Percentiles rank a stretch among this genome's conserved stretches.
phyloP scores from a whole-genome alignment of 2,113 vertebrate genomes.

The Guaruba guarouba region DNA sequence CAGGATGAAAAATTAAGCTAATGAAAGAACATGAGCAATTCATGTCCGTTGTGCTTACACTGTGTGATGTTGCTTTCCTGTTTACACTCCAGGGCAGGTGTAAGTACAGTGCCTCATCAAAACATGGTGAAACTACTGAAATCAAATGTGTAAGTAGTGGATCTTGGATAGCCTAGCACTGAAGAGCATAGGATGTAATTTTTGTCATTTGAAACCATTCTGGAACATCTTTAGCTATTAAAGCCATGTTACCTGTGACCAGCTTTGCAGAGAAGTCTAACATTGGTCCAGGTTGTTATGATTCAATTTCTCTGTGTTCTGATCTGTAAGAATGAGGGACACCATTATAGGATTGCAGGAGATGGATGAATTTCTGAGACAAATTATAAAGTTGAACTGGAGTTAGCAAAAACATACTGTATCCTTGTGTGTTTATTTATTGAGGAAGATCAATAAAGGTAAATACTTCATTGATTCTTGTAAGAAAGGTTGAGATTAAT shows the following conservation, averaged over 20 bases:
- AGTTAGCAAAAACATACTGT: neutral
- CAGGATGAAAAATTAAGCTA: neutral
- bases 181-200: neutral
- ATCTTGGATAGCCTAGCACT: neutral
- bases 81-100: neutral
- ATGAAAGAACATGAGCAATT: neutral
- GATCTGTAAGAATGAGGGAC: neutral
- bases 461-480: neutral
- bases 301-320: neutral
- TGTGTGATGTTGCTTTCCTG: neutral
- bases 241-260: neutral
- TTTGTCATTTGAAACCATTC: neutral
- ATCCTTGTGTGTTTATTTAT: neutral
- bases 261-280: neutral
- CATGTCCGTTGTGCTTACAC: accelerated
- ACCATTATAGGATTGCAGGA: neutral
- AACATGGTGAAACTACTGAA: neutral
- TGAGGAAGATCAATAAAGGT: neutral
- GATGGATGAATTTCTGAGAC: neutral
- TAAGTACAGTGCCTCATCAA: neutral
- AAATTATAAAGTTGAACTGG: neutral
- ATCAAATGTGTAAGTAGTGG: neutral
- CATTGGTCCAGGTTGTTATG: neutral
- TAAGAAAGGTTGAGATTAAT: neutral
- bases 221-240: neutral